Evolutionary conservation across 2,113 vertebrate genomes (phyloP), one percentile per base, ranked within the genome.

Genomic region (Ameiurus melas): DNA sequence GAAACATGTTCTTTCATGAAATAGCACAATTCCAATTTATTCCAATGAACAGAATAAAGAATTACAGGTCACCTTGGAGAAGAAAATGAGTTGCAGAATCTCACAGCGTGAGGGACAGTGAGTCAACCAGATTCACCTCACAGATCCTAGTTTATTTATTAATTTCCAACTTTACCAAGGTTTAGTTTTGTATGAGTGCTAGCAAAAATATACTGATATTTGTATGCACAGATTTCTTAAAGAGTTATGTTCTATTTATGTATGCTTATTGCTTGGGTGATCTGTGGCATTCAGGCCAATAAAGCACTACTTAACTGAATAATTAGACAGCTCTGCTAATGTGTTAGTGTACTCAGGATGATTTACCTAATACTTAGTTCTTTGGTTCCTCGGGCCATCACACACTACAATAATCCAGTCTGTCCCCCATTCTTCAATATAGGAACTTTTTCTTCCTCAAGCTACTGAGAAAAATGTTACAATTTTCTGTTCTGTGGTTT

Each of bases 311-410:
- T 79, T 47, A 53, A 17, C 25, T 51, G 25, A 79, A 51, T 53
- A 53, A 79, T n/a, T 79, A 53, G 16, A 27, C 47, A n/a, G 25
- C 47, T 53, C 25, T 53, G 25, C 25, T 79, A 79, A 79, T n/a
- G 22, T 79, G 47, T 53, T 79, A 47, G 73, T 22, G 20, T 47
- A 77, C 27, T n/a, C 25, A 27, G 73, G 9, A 77, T 47, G 22
- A 79, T 79, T 79, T 79, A 51, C 75, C 27, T 79, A 5, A 58
- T 81, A 36, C n/a, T 57, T 81, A n/a, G 47, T n/a, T 81, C 12
- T 77, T 27, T 10, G 0, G 22, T n/a, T 55, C 13, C 27, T 30
- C 51, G 19, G 77, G 14, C 77, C 55, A 79, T 19, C 14, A 17
- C 77, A 79, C 27, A 55, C 27, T 53, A 17, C 53, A 81, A 22